A percentile compares a stretch with the other conserved stretches of the same genome.
phyloP scores from a whole-genome alignment of 2,797 vertebrate species.

The Odontamblyopus rebecca region DNA sequence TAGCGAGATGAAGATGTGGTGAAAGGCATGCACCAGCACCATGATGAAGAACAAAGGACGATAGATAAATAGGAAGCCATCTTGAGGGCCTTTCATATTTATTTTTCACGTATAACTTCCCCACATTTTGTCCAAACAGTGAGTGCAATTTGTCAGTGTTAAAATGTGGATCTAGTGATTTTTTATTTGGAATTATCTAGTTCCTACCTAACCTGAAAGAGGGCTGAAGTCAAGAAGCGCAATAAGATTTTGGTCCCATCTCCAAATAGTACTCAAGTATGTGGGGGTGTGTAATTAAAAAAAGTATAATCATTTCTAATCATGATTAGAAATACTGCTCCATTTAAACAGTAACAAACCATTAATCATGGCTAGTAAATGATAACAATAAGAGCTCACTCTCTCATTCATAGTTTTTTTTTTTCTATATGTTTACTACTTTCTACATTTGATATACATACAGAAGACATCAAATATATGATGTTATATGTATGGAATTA shows the following conservation, averaged over 20 bases:
- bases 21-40: constrained; percentile 37
- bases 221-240: too few relatives aligned
- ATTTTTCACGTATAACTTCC: too few relatives aligned
- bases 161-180: not conserved
- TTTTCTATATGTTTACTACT: too few relatives aligned
- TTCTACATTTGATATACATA: too few relatives aligned
- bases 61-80: constrained; percentile 10
- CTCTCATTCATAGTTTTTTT: too few relatives aligned
- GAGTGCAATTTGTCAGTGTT: too few relatives aligned
- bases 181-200: not conserved
- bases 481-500: too few relatives aligned
- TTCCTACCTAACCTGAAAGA: not conserved
- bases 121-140: too few relatives aligned
- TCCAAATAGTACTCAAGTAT: not conserved
- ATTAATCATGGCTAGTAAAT: not conserved
- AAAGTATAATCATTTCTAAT: too few relatives aligned
- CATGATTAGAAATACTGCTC: not conserved
- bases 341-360: not conserved
- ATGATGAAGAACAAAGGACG: not conserved
- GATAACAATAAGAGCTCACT: too few relatives aligned
- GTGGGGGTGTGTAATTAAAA: too few relatives aligned
- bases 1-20: constrained; percentile 31
- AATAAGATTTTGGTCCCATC: not conserved
- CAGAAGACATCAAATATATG: too few relatives aligned
- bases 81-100: not conserved